Evolutionary conservation across 2,797 vertebrate genomes (phyloP).

Genomic region (Protonibea diacanthus): DNA sequence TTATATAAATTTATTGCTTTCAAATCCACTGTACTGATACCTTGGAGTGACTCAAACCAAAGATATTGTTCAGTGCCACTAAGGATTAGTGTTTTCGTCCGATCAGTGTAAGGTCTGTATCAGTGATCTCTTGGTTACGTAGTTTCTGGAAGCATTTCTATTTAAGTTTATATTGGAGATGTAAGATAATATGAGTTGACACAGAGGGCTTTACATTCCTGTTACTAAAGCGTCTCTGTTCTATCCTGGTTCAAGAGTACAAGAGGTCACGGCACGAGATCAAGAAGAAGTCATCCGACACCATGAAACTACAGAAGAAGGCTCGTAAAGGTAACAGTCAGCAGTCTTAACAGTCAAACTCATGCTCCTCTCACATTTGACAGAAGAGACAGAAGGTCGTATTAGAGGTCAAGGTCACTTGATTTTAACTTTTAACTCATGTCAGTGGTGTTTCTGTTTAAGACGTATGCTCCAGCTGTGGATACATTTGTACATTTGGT

Average conservation of each 20-base stretch:
- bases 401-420: neutral
- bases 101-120: neutral
- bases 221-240: conserved; percentile 49
- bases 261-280: conserved; percentile 98
- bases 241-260: conserved; percentile 87
- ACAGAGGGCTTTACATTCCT: conserved; percentile 28
- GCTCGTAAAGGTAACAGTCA: conserved; percentile 93
- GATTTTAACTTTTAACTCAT: neutral
- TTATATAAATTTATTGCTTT: neutral
- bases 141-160: conserved; percentile 3
- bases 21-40: neutral
- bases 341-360: neutral
- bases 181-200: conserved; percentile 9
- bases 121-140: neutral
- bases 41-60: neutral
- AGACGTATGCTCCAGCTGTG: neutral
- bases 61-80: neutral
- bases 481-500: neutral
- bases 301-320: conserved; percentile 98
- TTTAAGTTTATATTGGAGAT: conserved; percentile 2
- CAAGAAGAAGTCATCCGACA: conserved; percentile 99
- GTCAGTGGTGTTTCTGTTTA: neutral
- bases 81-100: neutral
- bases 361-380: neutral
- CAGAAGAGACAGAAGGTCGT: conserved; percentile 7